Percentiles rank a stretch among this genome's conserved stretches.
Evolutionary conservation across 1,140 invertebrate species (phyloP).

Genomic region (Aphis gossypii): DNA sequence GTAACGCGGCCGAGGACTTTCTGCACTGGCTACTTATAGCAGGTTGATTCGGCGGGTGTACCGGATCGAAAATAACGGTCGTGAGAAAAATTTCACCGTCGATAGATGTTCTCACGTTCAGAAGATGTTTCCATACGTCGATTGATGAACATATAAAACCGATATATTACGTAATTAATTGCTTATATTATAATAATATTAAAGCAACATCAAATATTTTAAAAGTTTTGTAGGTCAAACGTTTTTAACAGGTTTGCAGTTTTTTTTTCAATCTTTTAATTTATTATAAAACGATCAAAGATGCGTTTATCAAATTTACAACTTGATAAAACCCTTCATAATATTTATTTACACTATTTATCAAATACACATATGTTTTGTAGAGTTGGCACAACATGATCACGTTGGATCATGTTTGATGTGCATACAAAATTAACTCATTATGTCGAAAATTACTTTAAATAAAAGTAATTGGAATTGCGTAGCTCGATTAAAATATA

Average conservation of each 20-base stretch:
- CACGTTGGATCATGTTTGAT: no score
- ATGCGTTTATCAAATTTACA: not conserved
- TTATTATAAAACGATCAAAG: not conserved
- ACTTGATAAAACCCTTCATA: not conserved
- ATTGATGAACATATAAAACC: not conserved
- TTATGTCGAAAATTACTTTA: not conserved
- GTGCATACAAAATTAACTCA: not conserved
- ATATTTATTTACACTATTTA: not conserved
- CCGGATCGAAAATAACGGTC: not conserved
- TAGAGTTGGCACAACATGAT: no score
- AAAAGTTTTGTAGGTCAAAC: not conserved
- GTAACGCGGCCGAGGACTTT: not conserved
- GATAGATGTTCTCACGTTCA: not conserved
- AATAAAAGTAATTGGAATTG: not conserved
- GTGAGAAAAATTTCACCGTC: slow-evolving; percentile 1
- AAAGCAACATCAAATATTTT: not conserved
- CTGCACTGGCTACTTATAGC: not conserved
- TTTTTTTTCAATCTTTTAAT: not conserved
- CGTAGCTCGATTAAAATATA: not conserved
- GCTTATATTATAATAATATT: not conserved
- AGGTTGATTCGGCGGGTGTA: not conserved
- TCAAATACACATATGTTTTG: no score
- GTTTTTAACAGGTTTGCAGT: not conserved
- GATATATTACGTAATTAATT: not conserved
- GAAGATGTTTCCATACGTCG: not conserved